Percentiles rank a stretch among this genome's conserved stretches.
Evolutionary conservation across 2,113 vertebrate species (phyloP).

Genomic region (Paratilapia polleni): DNA sequence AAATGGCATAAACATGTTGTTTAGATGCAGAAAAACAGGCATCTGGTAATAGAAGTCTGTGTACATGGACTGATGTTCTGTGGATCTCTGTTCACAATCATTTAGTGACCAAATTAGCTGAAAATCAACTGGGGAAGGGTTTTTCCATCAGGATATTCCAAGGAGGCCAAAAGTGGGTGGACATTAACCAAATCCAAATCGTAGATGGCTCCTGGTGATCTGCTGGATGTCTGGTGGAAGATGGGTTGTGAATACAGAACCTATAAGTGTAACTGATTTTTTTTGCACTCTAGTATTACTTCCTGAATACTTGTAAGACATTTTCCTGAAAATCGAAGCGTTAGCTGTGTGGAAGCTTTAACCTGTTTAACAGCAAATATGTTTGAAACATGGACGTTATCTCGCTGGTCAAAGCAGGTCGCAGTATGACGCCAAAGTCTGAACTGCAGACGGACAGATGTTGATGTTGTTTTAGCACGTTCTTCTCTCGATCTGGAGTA

Average conservation of each 20-base stretch:
- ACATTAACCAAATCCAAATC: background rate
- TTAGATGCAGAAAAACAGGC: too few species aligned
- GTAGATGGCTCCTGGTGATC: background rate
- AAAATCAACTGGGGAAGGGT: background rate
- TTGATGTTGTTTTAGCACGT: background rate
- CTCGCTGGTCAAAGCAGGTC: background rate
- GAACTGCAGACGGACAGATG: background rate
- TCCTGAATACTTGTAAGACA: background rate
- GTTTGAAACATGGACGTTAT: background rate
- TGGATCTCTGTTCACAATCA: too few species aligned
- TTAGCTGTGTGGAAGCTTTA: background rate
- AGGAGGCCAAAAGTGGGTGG: background rate
- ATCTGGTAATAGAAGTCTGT: too few species aligned
- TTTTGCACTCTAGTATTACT: background rate
- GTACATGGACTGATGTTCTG: too few species aligned
- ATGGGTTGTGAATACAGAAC: background rate
- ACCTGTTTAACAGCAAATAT: background rate
- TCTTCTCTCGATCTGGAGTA: background rate
- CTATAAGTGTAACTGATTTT: background rate
- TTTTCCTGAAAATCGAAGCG: background rate
- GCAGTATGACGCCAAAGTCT: background rate
- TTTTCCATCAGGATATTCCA: background rate
- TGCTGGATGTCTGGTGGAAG: background rate
- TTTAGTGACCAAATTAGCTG: too few species aligned
- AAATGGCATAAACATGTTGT: too few species aligned